Evolutionary conservation across 2,888 invertebrate species (phyloP).

Genomic region (Microctonus aethiopoides): DNA sequence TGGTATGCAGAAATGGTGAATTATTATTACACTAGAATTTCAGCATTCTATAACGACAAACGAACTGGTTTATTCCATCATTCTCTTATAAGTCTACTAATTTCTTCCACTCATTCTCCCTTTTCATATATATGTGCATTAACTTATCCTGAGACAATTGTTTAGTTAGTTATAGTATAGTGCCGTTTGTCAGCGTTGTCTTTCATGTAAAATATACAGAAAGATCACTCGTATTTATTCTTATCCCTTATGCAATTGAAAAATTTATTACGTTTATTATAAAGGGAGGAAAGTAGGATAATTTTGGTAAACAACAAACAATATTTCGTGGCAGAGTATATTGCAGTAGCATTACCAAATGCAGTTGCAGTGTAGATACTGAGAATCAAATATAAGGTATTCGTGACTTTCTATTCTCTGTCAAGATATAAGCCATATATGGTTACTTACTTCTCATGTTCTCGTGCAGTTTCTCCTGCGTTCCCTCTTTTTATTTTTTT

Average conservation of each 20-base stretch:
- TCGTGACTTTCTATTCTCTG: conserved; percentile 31
- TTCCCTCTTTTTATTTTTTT: conserved; percentile 44
- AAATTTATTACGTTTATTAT: too few species aligned
- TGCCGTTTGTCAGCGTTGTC: too few species aligned
- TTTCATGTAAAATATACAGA: too few species aligned
- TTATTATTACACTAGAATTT: conserved; percentile 42
- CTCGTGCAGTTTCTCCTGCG: conserved; percentile 27
- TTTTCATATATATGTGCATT: neutral
- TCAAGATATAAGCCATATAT: conserved; percentile 34
- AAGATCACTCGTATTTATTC: too few species aligned
- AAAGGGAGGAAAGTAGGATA: too few species aligned
- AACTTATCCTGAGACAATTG: too few species aligned
- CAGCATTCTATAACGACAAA: conserved; percentile 39
- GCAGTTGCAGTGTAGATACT: neutral
- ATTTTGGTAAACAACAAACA: too few species aligned
- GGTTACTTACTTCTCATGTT: conserved; percentile 7
- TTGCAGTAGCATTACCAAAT: too few species aligned
- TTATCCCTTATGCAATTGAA: too few species aligned
- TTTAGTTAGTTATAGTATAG: too few species aligned
- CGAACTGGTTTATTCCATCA: conserved; percentile 4
- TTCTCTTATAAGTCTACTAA: conserved; percentile 10
- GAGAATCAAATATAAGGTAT: conserved; percentile 17
- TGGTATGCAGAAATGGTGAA: too few species aligned
- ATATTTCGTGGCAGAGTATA: too few species aligned
- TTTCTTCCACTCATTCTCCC: conserved; percentile 4